Evolutionary conservation across 2,113 vertebrate species (phyloP).

Genomic region (Holacanthus passer): DNA sequence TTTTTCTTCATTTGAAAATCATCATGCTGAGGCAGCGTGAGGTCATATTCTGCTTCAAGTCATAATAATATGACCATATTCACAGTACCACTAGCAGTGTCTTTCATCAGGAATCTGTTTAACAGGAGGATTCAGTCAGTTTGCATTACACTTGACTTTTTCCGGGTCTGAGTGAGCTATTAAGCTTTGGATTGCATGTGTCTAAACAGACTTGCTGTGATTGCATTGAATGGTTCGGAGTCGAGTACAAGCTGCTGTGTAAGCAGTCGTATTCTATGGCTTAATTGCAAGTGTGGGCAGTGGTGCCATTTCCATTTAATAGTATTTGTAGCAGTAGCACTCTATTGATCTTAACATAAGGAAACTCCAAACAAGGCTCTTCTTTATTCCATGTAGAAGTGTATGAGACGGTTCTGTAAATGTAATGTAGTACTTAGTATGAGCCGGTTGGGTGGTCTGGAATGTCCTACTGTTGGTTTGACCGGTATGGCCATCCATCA

Average conservation of each 20-base stretch:
- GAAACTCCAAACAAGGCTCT: not conserved
- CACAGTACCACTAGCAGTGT: not conserved
- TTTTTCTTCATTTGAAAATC: not conserved
- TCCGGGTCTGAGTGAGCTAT: not conserved
- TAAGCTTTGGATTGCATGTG: not conserved
- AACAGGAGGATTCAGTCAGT: not conserved
- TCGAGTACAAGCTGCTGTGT: constrained; percentile 13
- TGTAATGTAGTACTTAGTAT: constrained; percentile 1
- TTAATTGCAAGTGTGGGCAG: constrained; percentile 1
- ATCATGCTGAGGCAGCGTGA: not conserved
- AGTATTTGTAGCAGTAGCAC: constrained; percentile 5
- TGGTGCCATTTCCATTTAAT: constrained; percentile 31
- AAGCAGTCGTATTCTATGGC: constrained; percentile 26
- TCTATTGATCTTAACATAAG: constrained; percentile 23
- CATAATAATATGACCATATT: not conserved
- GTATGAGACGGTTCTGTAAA: not conserved
- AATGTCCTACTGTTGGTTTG: constrained; percentile 42
- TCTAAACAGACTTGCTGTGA: constrained; percentile 5
- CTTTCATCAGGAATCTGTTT: not conserved
- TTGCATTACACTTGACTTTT: not conserved
- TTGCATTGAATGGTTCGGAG: constrained; percentile 15
- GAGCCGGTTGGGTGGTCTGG: constrained; percentile 64
- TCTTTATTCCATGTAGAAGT: not conserved
- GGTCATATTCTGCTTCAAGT: not conserved
- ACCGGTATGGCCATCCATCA: constrained; percentile 58